Evolutionary conservation across 2,797 vertebrate species (phyloP).

Genomic region (Periparus ater): DNA sequence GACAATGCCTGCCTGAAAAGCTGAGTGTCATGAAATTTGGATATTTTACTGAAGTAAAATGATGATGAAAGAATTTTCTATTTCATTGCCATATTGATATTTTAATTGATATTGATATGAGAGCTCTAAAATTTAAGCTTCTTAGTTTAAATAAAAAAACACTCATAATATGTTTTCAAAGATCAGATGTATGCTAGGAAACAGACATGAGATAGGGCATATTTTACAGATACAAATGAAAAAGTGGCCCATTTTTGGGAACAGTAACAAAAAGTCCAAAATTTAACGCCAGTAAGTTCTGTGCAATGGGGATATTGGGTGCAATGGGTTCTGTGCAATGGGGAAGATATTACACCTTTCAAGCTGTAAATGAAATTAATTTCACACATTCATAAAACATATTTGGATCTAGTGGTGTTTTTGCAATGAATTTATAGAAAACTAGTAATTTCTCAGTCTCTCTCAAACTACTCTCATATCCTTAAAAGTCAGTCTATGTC

Average conservation of each 20-base stretch:
- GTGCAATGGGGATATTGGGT: background rate
- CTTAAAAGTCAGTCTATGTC: background rate
- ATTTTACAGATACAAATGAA: background rate
- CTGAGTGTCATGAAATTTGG: background rate
- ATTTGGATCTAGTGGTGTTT: background rate
- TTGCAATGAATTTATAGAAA: background rate
- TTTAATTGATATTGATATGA: background rate
- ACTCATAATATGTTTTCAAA: background rate
- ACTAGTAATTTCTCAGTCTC: background rate
- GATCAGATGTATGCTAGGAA: background rate
- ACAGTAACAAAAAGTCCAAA: background rate
- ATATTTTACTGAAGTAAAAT: background rate
- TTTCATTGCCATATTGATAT: background rate
- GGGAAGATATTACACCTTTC: background rate
- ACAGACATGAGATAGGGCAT: background rate
- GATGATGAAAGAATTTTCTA: background rate
- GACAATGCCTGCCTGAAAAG: background rate
- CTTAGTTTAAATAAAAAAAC: background rate
- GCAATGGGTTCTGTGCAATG: background rate
- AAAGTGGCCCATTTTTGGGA: background rate
- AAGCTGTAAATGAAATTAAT: background rate
- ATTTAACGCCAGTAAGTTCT: accelerated
- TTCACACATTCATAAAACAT: background rate
- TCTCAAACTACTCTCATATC: background rate
- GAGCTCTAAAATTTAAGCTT: background rate